phyloP scores from a whole-genome alignment of 2,797 vertebrate genomes.

The Enteromius mattozi region DNA sequence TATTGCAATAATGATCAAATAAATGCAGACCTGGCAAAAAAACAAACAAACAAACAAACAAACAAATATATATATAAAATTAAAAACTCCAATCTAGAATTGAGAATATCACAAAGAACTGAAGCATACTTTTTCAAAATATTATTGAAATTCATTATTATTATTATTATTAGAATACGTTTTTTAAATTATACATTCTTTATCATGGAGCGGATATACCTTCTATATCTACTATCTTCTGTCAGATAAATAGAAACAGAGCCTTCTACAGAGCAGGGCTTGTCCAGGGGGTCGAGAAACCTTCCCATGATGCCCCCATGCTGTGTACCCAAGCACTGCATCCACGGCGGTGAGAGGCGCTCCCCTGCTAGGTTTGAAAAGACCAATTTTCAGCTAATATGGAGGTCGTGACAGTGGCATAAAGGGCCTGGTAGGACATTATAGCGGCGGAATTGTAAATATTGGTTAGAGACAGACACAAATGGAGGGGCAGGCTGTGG shows the following conservation, averaged over 20 bases:
- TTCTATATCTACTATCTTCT: background rate
- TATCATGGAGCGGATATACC: background rate
- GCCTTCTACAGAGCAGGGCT: slow-evolving; percentile 29
- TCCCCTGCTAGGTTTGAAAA: slow-evolving; percentile 80
- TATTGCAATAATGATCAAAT: too few relatives aligned
- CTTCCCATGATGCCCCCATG: slow-evolving; percentile 57
- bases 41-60: too few relatives aligned
- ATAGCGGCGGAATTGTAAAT: slow-evolving; percentile 97
- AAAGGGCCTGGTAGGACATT: slow-evolving; percentile 98
- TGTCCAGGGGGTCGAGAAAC: slow-evolving; percentile 1
- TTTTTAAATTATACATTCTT: background rate
- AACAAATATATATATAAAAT: too few relatives aligned
- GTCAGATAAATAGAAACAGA: slow-evolving; percentile 17
- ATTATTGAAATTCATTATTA: background rate
- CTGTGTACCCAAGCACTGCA: slow-evolving; percentile 63
- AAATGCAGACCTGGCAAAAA: too few relatives aligned
- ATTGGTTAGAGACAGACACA: slow-evolving; percentile 90
- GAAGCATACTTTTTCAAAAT: background rate
- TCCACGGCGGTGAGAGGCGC: slow-evolving; percentile 57
- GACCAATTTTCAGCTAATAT: slow-evolving; percentile 98
- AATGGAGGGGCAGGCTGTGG: slow-evolving; percentile 83
- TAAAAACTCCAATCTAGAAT: too few relatives aligned
- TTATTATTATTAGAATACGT: background rate
- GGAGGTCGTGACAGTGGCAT: slow-evolving; percentile 89
- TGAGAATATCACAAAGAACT: background rate